phyloP scores from a whole-genome alignment of 2,113 vertebrate genomes.

The Leptosomus discolor region DNA sequence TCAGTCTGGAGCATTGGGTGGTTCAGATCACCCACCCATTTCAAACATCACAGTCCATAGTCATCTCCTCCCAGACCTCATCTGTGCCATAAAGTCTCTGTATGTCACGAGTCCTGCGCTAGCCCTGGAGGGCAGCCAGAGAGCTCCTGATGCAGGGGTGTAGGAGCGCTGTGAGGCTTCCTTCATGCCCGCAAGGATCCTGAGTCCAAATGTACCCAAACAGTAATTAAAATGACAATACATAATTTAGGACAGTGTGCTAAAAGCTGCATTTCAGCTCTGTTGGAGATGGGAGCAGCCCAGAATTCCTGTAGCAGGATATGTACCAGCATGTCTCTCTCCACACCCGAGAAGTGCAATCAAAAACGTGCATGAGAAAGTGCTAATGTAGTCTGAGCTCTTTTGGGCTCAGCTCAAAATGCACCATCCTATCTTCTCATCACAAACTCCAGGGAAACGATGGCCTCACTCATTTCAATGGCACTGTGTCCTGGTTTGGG shows the following conservation, averaged over 20 bases:
- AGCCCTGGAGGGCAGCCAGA: background rate
- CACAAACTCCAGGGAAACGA: background rate
- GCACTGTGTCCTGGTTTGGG: too few species aligned
- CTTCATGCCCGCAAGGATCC: background rate
- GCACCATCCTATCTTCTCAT: background rate
- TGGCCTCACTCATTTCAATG: background rate
- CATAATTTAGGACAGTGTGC: background rate
- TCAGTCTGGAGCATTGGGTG: background rate
- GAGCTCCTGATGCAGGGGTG: background rate
- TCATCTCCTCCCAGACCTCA: background rate
- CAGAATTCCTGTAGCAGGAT: background rate
- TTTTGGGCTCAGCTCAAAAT: background rate
- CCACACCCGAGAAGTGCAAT: background rate
- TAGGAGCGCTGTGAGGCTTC: background rate
- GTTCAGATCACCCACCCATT: background rate
- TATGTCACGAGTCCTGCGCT: fast-evolving
- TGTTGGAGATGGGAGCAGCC: background rate
- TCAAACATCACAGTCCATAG: background rate
- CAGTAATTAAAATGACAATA: background rate
- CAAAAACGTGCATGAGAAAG: background rate
- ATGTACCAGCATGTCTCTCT: fast-evolving
- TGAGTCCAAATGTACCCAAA: background rate
- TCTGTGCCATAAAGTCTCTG: background rate
- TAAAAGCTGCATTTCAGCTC: background rate
- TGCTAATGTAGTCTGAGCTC: background rate